Base-by-base conservation (phyloP, 1,140 invertebrate species). In the Cherax destructor region DNA sequence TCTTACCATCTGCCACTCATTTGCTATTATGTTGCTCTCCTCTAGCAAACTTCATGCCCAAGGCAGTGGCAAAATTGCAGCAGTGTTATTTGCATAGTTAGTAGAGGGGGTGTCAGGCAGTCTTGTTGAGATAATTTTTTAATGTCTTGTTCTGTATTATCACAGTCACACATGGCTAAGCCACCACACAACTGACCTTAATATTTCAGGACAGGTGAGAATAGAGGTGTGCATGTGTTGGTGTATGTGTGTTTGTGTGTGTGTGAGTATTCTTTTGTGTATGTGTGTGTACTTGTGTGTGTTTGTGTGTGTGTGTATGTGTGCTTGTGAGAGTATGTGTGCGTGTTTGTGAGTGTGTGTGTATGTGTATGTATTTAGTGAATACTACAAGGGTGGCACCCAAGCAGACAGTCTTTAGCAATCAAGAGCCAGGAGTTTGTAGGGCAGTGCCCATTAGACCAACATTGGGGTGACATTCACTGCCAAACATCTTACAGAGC, bases 341-440 rank as follows among this genome's bases (percentile, higher is more conserved):
- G 30, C 2, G 30, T 41, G 30, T 41, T 0, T 41, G 30, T 41
- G 30, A 1, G 30, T 41, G 30, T 41, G 30, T 41, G 30, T 41
- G 30, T 41, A 2, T 41, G 30, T 41, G 30, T 41, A 41, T 41
- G 30, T 41, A 2, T 41, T 2, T 78, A 77, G 30, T 77, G 74
- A 21, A 86, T 61, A 13, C 56, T 52, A 24, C 56, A 59, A 59
- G 41, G 74, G 76, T 56, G 52, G 72, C 79, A 52, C 79, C 79
- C 87, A 78, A 88, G 87, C 87, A 88, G 79, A 24, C 87, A 88
- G 77, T 81, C 65, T 41, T 52, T 74, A 65, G 79, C 80, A 59
- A 56, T 56, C 78, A 72, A 24, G 50, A 88, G 65, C 79, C 79
- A 65, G 87, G 56, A 81, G n/a, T 81, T 9, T 30, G 52, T 41